Base-by-base conservation (phyloP, 2,888 invertebrate genomes). In the Chromoteleia sp. region DNA sequence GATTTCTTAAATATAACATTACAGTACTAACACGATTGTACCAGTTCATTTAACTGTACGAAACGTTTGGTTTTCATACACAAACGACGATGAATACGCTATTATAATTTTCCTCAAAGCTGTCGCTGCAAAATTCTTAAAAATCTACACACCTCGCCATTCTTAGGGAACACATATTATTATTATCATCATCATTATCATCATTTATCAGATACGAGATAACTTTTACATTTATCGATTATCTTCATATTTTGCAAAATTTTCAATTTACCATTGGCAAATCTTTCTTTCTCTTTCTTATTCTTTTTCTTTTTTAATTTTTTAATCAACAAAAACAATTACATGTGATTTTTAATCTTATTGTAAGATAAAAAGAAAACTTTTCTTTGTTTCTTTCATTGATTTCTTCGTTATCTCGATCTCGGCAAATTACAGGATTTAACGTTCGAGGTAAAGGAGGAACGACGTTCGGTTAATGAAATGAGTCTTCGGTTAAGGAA, bases 391-490 rank as follows among this genome's bases (percentile, higher is more conserved):
- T 36, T 36, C n/a, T 36, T 8, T 36, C 56, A 8, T 61, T 30
- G 0, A 45, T n/a, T 15, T 15, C 10, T 50, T 54, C 30, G 45
- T 73, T 78, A 65, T 73, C 71, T 73, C 67, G 73, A 30, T 52
- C 56, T 70, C 59, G 56, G 65, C 19, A 67, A 71, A 78, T 78
- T 41, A 43, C 39, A 21, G 59, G 68, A 30, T 58, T 68, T 39
- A 61, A 56, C 30, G 56, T 67, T 59, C 67, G 65, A 58, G 74
- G 61, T 63, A 63, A 63, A 68, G 25, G 70, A 78, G 81, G 77
- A 77, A 78, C 75, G 75, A 68, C 73, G 65, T 78, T 71, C 41
- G 56, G 75, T 58, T 71, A 82, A 79, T 79, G 78, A 82, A 82
- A 82, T 73, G 59, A 78, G 75, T 71, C 59, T 70, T 71, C 59